Base-by-base conservation (phyloP, 2,113 vertebrate genomes). In the Agapornis roseicollis region DNA sequence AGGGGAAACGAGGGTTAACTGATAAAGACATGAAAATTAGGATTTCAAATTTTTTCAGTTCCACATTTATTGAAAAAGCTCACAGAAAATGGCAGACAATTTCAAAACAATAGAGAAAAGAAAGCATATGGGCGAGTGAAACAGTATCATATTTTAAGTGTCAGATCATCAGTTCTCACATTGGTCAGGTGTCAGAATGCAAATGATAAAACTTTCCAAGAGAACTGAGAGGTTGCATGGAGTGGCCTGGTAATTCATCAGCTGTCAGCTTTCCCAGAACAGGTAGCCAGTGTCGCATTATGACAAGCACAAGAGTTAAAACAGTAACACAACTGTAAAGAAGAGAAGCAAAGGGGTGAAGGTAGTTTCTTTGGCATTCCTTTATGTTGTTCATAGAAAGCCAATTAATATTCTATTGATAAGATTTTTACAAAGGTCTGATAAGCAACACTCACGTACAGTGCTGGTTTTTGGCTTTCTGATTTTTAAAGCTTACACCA, bases 21-120 rank as follows among this genome's bases (percentile, higher is more conserved):
- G 49, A 85, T 33, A 39, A 76, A 95, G 41, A 92, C 53, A 93
- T n/a, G 37, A 73, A 92, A 86, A 90, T 53, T 15, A 82, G 10
- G 7, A 79, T 94, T 94, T 86, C 42, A 80, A 50, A 66, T 22
- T 27, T 80, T 66, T 91, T 93, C 73, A 91, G 85, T 86, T 92
- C 42, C 47, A 78, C 76, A 86, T 96, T 97, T 92, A 95, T 95
- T 96, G 89, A 68, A 88, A 95, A 94, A 93, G 85, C 19, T 77
- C 93, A 95, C 83, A 90, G 89, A 89, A 92, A 94, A 80, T 13
- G 22, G 65, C 61, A 88, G 87, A 80, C 93, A 85, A 66, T 85
- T 89, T 71, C 79, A 88, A 86, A 91, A 96, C 65, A 80, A 81
- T 11, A 76, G 23, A 88, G 15, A 73, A 50, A 61, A 77, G 52